These are phyloP conservation scores for Lasioglossum morio DNA, from an alignment of 2,888 invertebrate genomes.

Conservation along the genomic window DNA sequence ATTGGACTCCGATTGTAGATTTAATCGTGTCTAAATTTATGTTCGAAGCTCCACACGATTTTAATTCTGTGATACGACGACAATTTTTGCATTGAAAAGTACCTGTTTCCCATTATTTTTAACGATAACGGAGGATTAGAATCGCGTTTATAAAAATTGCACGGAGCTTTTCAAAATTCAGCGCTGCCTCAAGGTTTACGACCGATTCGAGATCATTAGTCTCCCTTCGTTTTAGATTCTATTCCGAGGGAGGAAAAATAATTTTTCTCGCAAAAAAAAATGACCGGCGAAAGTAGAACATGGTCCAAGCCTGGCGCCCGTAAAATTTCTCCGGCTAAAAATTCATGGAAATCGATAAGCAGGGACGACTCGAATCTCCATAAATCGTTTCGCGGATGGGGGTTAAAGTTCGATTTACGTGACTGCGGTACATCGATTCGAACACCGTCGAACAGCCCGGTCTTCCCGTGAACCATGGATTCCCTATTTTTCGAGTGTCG, in stretches of 20 bases:
- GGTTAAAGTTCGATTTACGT: constrained; percentile 48
- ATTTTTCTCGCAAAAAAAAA: background rate
- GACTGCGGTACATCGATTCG: constrained; percentile 37
- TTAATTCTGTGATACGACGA: background rate
- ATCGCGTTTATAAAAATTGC: background rate
- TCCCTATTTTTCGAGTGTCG: constrained; percentile 41
- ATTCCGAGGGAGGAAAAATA: background rate
- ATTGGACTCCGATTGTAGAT: background rate
- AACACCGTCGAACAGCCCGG: background rate
- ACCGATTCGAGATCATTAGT: background rate
- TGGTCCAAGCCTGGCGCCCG: background rate
- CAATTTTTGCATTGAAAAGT: background rate
- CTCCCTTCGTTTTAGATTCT: background rate
- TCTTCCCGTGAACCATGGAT: background rate
- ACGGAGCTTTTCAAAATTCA: background rate
- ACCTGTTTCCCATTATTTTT: too few species aligned
- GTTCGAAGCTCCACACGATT: background rate
- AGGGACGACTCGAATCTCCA: constrained; percentile 20
- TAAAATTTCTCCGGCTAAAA: constrained; percentile 9
- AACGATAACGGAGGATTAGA: background rate
- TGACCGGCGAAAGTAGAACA: background rate
- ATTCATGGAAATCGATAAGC: constrained; percentile 27
- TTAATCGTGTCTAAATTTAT: background rate
- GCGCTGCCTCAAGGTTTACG: background rate
- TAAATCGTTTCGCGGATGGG: constrained; percentile 28